Evolutionary conservation across 1,140 invertebrate genomes (phyloP).

Genomic region (Anthonomus grandis): DNA sequence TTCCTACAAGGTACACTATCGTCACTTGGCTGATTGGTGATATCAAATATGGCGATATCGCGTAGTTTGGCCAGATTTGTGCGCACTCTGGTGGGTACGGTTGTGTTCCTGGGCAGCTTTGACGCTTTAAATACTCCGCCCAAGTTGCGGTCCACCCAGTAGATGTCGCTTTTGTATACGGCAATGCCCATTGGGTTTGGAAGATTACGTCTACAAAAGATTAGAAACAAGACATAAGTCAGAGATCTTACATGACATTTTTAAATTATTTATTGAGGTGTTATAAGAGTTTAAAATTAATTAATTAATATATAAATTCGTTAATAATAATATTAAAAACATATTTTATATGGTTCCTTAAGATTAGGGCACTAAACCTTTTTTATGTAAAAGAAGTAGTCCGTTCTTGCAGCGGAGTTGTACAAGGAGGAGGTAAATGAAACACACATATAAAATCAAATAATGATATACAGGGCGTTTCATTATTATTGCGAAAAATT

Average conservation of each 20-base stretch:
- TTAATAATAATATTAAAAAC: too few relatives aligned
- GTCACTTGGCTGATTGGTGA: conserved; percentile 78
- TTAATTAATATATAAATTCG: too few relatives aligned
- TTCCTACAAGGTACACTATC: conserved; percentile 74
- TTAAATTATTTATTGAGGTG: not conserved
- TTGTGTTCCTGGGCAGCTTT: conserved; percentile 69
- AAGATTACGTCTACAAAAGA: conserved; percentile 65
- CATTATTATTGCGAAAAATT: too few relatives aligned
- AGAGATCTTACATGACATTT: not conserved
- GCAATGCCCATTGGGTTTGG: conserved; percentile 95
- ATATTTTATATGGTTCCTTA: too few relatives aligned
- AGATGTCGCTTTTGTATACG: conserved; percentile 78
- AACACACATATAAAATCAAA: too few relatives aligned
- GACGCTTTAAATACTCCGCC: conserved; percentile 83
- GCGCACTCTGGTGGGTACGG: conserved; percentile 65
- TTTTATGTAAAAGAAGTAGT: too few relatives aligned
- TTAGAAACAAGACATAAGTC: too few relatives aligned
- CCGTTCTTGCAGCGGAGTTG: too few relatives aligned
- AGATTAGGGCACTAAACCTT: too few relatives aligned
- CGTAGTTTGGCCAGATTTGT: conserved; percentile 80
- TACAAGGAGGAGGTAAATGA: too few relatives aligned
- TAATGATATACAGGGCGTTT: too few relatives aligned
- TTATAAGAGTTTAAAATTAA: not conserved
- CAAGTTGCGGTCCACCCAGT: conserved; percentile 95
- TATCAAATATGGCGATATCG: conserved; percentile 88